phyloP scores from a whole-genome alignment of 1,140 invertebrate genomes.

The Proales similis region DNA sequence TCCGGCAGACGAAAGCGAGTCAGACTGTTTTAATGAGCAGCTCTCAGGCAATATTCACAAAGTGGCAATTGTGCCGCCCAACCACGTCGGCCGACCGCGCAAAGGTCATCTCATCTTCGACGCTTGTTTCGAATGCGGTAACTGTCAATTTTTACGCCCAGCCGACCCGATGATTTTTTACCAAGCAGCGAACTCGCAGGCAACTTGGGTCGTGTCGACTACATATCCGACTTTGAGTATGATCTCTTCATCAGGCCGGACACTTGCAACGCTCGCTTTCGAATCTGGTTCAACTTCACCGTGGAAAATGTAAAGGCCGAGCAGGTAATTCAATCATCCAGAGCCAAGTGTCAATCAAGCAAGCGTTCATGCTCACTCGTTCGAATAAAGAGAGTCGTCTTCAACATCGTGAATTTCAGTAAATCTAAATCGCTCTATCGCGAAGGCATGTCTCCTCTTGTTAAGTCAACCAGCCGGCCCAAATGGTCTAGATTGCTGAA shows the following conservation, averaged over 20 bases:
- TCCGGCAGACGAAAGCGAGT: slow-evolving; percentile 87
- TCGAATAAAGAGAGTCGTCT: slow-evolving; percentile 83
- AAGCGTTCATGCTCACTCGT: slow-evolving; percentile 43
- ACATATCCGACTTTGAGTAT: slow-evolving; percentile 86
- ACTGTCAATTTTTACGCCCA: too few relatives aligned
- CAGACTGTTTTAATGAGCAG: slow-evolving; percentile 82
- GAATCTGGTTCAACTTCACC: slow-evolving; percentile 96
- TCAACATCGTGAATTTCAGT: slow-evolving; percentile 93
- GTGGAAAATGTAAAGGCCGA: slow-evolving; percentile 88
- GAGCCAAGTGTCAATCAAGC: not conserved
- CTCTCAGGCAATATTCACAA: slow-evolving; percentile 87
- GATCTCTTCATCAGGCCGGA: slow-evolving; percentile 91
- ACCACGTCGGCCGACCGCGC: slow-evolving; percentile 86
- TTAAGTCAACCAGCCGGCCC: slow-evolving; percentile 77
- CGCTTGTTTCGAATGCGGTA: slow-evolving; percentile 85
- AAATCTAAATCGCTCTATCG: slow-evolving; percentile 81
- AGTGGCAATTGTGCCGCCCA: slow-evolving; percentile 66
- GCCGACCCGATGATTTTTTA: not conserved
- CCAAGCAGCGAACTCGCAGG: slow-evolving; percentile 56
- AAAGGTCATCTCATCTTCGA: slow-evolving; percentile 91
- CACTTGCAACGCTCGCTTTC: slow-evolving; percentile 80
- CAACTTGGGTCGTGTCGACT: slow-evolving; percentile 86
- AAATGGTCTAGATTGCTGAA: slow-evolving; percentile 69
- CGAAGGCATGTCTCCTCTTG: slow-evolving; percentile 81
- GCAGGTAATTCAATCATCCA: slow-evolving; percentile 59